Conservation (phyloP, 2,113 vertebrate species). For the Struthio camelus region DNA sequence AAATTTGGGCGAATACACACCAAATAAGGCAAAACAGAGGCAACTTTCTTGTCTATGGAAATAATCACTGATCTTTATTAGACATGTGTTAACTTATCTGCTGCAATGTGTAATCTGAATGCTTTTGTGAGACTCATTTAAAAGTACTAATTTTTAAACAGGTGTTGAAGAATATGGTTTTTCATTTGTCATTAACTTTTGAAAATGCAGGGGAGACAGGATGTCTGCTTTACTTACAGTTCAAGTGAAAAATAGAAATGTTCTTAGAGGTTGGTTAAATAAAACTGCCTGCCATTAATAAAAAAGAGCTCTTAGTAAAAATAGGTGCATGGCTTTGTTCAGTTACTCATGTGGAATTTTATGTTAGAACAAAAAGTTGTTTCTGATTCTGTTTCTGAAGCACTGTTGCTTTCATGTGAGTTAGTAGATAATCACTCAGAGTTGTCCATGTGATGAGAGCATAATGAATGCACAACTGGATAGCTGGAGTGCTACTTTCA, state of each 20-base stretch:
- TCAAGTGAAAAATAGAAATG: neutral
- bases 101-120: neutral
- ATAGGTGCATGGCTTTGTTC: neutral
- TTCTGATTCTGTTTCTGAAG: neutral
- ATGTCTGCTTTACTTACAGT: neutral
- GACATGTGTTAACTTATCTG: fast-evolving
- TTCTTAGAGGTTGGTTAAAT: neutral
- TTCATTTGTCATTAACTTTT: neutral
- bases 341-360: neutral
- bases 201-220: neutral
- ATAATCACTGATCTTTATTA: neutral
- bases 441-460: neutral
- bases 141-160: neutral
- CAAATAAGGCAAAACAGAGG: neutral
- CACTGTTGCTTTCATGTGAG: neutral
- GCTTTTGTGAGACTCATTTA: neutral
- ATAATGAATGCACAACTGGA: neutral
- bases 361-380: neutral
- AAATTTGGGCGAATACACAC: neutral
- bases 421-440: neutral
- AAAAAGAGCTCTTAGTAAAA: neutral
- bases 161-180: neutral
- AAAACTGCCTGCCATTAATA: neutral
- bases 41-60: neutral
- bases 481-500: conserved; percentile 4